Evolutionary conservation across 2,113 vertebrate genomes (phyloP).

Genomic region (Chaetura pelagica): DNA sequence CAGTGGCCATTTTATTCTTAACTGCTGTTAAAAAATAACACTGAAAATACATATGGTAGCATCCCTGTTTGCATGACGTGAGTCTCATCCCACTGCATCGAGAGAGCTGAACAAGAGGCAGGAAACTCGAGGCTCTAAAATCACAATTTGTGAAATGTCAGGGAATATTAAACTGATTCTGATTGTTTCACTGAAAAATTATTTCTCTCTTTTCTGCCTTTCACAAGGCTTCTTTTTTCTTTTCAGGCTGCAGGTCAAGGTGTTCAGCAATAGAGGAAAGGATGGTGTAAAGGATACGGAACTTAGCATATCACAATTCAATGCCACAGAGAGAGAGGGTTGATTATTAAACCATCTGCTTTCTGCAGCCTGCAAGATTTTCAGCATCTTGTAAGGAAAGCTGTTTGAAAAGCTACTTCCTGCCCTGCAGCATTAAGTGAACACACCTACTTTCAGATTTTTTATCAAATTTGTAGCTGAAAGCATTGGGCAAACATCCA

Average conservation of each 20-base stretch:
- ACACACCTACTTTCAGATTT: neutral
- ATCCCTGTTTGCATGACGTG: neutral
- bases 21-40: neutral
- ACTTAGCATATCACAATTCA: neutral
- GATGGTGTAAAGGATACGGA: neutral
- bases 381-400: neutral
- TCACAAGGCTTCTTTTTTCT: neutral
- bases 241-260: neutral
- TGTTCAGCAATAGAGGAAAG: neutral
- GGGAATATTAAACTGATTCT: neutral
- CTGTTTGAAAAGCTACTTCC: neutral
- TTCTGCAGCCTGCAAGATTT: neutral
- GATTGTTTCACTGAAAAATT: neutral
- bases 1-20: neutral
- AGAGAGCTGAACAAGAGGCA: neutral
- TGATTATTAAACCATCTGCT: neutral
- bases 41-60: neutral
- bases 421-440: neutral
- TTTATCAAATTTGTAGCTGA: neutral
- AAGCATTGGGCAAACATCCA: neutral
- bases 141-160: neutral
- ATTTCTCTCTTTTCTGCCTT: neutral
- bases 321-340: neutral
- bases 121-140: neutral
- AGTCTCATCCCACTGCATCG: neutral